Evolutionary conservation across 2,113 vertebrate species (phyloP).

Genomic region (Eolophus roseicapilla): DNA sequence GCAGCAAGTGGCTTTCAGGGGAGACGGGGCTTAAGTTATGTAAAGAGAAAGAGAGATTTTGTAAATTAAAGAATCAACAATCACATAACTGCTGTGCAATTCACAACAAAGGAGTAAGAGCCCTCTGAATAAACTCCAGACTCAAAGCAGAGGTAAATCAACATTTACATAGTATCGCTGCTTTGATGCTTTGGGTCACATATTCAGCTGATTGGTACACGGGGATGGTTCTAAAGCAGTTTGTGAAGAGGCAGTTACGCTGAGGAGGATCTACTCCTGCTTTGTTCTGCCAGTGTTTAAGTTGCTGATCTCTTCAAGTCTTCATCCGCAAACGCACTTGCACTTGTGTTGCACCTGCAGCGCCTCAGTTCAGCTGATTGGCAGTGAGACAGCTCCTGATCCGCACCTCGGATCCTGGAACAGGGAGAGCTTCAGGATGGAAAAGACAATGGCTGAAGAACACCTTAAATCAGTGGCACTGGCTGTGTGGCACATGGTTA

Average conservation of each 20-base stretch:
- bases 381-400: background rate
- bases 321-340: background rate
- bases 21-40: background rate
- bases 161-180: slow-evolving; percentile 13
- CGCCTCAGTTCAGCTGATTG: background rate
- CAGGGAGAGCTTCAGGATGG: background rate
- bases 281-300: background rate
- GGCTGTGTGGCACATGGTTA: fast-evolving
- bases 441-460: background rate
- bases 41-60: slow-evolving; percentile 51
- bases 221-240: background rate
- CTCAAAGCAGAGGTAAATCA: slow-evolving; percentile 46
- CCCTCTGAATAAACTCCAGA: slow-evolving; percentile 37
- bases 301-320: background rate
- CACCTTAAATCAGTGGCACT: fast-evolving
- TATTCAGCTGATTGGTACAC: background rate
- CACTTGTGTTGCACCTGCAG: background rate
- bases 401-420: fast-evolving
- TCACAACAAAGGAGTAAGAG: slow-evolving; percentile 7
- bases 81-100: slow-evolving; percentile 2
- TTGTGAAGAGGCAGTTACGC: background rate
- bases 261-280: background rate
- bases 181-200: slow-evolving; percentile 13
- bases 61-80: slow-evolving; percentile 53
- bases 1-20: slow-evolving; percentile 15